These are phyloP conservation scores for Hanleya hanleyi DNA, from an alignment of 2,888 invertebrate genomes.

Conservation along the genomic window DNA sequence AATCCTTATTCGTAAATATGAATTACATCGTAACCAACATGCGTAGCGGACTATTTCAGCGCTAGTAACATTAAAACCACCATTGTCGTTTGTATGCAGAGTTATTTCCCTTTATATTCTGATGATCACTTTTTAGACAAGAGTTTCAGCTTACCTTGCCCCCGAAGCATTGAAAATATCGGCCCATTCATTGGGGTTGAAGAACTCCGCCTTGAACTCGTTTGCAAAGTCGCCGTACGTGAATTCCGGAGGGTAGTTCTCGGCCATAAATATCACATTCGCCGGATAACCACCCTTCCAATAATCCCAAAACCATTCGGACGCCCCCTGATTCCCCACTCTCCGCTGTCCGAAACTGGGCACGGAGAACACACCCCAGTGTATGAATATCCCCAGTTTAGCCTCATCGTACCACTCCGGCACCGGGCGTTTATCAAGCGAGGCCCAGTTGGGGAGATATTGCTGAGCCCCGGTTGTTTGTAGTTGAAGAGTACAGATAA, in stretches of 20 bases:
- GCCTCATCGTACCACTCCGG: constrained; percentile 74
- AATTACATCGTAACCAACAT: too few relatives aligned
- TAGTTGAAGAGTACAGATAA: too few relatives aligned
- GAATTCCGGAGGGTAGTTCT: constrained; percentile 88
- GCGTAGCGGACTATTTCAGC: too few relatives aligned
- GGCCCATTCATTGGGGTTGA: constrained; percentile 88
- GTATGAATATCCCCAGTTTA: constrained; percentile 75
- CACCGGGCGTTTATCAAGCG: constrained; percentile 70
- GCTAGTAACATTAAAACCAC: too few relatives aligned
- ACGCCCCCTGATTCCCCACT: constrained; percentile 14
- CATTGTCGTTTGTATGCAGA: too few relatives aligned
- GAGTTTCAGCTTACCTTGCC: constrained; percentile 88
- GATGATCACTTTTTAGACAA: too few relatives aligned
- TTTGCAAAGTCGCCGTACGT: constrained; percentile 94
- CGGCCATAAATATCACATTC: constrained; percentile 81
- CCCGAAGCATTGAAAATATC: constrained; percentile 87
- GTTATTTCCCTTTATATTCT: too few relatives aligned
- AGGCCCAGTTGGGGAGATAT: constrained; percentile 69
- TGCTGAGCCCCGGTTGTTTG: too few relatives aligned
- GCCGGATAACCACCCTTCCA: constrained; percentile 77
- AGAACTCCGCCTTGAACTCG: constrained; percentile 89
- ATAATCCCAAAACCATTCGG: constrained; percentile 93
- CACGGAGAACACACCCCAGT: constrained; percentile 75
- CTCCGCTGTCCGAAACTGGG: constrained; percentile 47
- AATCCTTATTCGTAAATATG: too few relatives aligned